Evolutionary conservation across 2,113 vertebrate genomes (phyloP).

Genomic region (Micronycteris hirsuta): DNA sequence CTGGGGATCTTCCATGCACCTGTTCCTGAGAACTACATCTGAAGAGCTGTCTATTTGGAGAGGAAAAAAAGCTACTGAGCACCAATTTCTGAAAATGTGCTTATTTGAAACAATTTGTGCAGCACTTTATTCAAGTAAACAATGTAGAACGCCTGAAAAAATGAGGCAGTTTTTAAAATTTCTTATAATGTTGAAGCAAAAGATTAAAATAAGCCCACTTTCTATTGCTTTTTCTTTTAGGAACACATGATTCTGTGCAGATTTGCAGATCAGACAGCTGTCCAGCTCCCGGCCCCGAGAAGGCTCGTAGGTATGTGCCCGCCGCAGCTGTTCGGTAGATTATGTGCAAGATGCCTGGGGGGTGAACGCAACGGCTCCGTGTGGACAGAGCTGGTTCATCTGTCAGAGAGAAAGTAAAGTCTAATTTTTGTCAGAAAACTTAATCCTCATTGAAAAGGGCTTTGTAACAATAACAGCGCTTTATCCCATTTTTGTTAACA

Average conservation of each 20-base stretch:
- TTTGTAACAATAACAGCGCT: not conserved
- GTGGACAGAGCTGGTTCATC: not conserved
- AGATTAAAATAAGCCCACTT: not conserved
- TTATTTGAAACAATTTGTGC: not conserved
- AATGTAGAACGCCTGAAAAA: not conserved
- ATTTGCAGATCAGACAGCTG: slow-evolving; percentile 97
- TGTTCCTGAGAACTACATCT: not conserved
- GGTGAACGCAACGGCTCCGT: not conserved
- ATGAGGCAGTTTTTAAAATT: not conserved
- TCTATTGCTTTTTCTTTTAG: slow-evolving; percentile 74
- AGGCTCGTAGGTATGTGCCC: slow-evolving; percentile 87
- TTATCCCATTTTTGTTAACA: slow-evolving; percentile 15
- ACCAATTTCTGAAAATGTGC: not conserved
- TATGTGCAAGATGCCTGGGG: not conserved
- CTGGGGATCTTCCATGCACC: not conserved
- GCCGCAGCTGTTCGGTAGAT: slow-evolving; percentile 33
- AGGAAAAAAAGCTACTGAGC: not conserved
- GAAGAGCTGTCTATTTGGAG: not conserved
- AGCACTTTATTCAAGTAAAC: not conserved
- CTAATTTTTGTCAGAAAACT: slow-evolving; percentile 18
- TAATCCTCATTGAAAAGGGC: not conserved
- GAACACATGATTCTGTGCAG: slow-evolving; percentile 98
- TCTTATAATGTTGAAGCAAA: not conserved
- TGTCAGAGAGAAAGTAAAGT: not conserved
- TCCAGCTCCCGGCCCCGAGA: slow-evolving; percentile 89